Conservation (phyloP, 2,888 invertebrate genomes). For the Leptinotarsa rubiginosa region DNA sequence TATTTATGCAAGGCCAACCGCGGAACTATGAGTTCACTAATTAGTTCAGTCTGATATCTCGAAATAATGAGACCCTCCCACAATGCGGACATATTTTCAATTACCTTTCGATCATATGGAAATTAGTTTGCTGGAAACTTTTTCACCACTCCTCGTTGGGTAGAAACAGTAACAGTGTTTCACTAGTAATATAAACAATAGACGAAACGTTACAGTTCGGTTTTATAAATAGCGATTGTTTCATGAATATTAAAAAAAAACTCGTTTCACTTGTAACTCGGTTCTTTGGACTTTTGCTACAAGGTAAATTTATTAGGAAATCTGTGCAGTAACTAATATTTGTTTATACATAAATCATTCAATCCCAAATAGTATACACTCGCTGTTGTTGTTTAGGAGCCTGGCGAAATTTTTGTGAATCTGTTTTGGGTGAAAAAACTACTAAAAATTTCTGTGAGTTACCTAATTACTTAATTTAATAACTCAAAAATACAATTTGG, state of each 20-base stretch:
- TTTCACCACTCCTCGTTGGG: neutral
- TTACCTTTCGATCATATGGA: neutral
- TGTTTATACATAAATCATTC: neutral
- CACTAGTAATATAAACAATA: neutral
- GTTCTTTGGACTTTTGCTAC: constrained; percentile 11
- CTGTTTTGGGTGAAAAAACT: no score
- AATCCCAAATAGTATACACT: neutral
- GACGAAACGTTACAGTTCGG: neutral
- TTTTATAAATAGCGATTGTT: constrained; percentile 10
- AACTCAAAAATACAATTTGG: no score
- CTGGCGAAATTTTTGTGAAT: neutral
- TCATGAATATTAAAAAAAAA: neutral
- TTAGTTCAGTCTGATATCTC: constrained; percentile 3
- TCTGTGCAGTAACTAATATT: neutral
- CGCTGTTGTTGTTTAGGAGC: neutral
- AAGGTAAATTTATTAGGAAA: neutral
- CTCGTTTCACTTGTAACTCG: constrained; percentile 1
- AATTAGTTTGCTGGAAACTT: neutral
- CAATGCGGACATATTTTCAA: neutral
- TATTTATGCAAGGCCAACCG: neutral
- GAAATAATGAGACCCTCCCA: neutral
- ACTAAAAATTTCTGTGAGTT: no score
- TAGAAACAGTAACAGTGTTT: neutral
- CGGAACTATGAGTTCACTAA: constrained; percentile 2
- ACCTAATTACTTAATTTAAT: no score